A percentile compares a stretch with the other conserved stretches of the same genome.
phyloP scores from a whole-genome alignment of 2,888 invertebrate species.

The Spodoptera littoralis region DNA sequence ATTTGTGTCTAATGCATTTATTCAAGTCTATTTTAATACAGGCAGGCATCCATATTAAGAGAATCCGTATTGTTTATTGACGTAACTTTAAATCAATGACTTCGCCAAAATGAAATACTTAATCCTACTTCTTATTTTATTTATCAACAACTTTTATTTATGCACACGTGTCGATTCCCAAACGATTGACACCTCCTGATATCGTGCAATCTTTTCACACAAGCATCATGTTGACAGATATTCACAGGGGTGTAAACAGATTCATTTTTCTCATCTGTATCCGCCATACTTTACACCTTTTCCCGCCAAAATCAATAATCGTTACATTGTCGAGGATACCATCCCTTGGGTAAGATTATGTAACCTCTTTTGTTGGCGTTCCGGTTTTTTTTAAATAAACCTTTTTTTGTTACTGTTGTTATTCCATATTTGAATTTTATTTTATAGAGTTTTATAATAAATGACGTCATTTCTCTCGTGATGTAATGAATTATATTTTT shows the following conservation, averaged over 20 bases:
- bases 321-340: slow-evolving; percentile 3
- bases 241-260: slow-evolving; percentile 13
- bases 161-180: neutral
- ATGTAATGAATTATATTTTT: neutral
- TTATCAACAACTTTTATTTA: no score
- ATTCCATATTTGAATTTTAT: neutral
- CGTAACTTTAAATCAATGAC: no score
- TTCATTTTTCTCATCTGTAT: slow-evolving; percentile 1
- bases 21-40: no score
- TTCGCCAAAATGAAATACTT: no score
- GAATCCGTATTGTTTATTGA: no score
- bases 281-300: slow-evolving; percentile 15
- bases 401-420: neutral
- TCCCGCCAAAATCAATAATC: slow-evolving; percentile 32
- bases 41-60: no score
- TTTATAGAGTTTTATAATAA: slow-evolving; percentile 1
- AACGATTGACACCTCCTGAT: neutral
- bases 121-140: no score
- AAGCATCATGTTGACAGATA: slow-evolving; percentile 4
- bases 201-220: neutral
- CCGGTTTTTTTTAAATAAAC: slow-evolving; percentile 4
- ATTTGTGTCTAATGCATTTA: no score
- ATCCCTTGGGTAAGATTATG: slow-evolving; percentile 8
- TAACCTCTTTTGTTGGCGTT: slow-evolving; percentile 6
- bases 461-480: neutral